Conservation (phyloP, 2,888 invertebrate genomes). For the Calliopum simillimum region DNA sequence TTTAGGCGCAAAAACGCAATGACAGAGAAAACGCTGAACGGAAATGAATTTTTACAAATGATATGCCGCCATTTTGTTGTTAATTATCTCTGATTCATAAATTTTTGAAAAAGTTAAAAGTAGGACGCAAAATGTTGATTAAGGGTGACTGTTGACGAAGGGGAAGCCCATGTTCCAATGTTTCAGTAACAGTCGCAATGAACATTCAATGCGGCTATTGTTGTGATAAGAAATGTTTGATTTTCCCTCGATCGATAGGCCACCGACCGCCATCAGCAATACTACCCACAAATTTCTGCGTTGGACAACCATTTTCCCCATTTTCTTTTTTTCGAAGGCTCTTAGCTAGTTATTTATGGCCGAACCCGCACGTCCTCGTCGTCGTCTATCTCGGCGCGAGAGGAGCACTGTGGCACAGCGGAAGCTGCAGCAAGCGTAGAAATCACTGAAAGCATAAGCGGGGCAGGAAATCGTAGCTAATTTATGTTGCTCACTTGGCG, state of each 20-base stretch:
- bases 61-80: too few relatives aligned
- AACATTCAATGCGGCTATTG: neutral
- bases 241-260: too few relatives aligned
- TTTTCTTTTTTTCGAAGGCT: slow-evolving; percentile 51
- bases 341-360: slow-evolving; percentile 59
- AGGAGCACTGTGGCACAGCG: neutral
- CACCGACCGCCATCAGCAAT: too few relatives aligned
- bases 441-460: slow-evolving; percentile 41
- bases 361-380: neutral
- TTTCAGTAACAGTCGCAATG: too few relatives aligned
- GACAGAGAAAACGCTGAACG: too few relatives aligned
- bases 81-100: too few relatives aligned
- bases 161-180: too few relatives aligned
- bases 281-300: too few relatives aligned
- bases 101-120: slow-evolving; percentile 6
- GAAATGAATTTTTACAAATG: too few relatives aligned
- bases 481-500: slow-evolving; percentile 37
- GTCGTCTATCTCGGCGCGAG: neutral
- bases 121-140: neutral
- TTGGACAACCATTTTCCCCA: too few relatives aligned
- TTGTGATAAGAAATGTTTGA: neutral
- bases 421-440: slow-evolving; percentile 17
- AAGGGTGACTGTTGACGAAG: neutral
- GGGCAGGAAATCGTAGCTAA: slow-evolving; percentile 35
- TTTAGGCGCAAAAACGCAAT: too few relatives aligned